A percentile compares a stretch with the other conserved stretches of the same genome.
These are phyloP conservation scores for Scaptomyza hsui DNA, from an alignment of 1,140 invertebrate genomes.

Conservation along the genomic window DNA sequence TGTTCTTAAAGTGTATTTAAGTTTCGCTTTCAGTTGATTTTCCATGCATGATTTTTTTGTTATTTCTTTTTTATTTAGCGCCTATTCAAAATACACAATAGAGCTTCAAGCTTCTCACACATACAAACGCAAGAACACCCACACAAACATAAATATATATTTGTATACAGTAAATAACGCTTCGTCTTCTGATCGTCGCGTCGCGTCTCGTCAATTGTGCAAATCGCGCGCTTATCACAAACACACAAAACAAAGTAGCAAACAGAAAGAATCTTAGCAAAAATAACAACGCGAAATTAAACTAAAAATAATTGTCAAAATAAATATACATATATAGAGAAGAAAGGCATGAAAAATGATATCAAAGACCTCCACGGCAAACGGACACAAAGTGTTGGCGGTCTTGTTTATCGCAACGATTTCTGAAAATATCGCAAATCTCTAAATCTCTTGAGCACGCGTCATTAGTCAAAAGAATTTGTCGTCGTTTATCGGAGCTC, in stretches of 20 bases:
- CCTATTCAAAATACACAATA: conserved; percentile 46
- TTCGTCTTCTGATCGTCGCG: conserved; percentile 1
- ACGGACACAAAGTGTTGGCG: conserved; percentile 10
- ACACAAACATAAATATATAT: conserved; percentile 4
- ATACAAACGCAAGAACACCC: no score
- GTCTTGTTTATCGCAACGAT: conserved; percentile 14
- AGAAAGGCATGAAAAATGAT: not conserved
- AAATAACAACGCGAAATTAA: not conserved
- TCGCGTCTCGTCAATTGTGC: conserved; percentile 24
- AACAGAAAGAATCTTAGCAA: not conserved
- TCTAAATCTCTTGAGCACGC: conserved; percentile 37
- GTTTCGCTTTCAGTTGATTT: not conserved
- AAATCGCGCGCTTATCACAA: conserved; percentile 32
- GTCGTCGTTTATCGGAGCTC: conserved; percentile 6
- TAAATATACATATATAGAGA: conserved; percentile 2
- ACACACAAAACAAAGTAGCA: not conserved
- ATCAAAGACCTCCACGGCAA: not conserved
- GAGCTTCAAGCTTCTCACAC: conserved; percentile 10
- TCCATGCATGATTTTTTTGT: not conserved
- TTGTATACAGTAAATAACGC: not conserved
- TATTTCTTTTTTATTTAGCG: conserved; percentile 16
- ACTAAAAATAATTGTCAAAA: conserved; percentile 30
- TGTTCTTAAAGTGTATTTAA: not conserved
- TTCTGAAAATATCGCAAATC: conserved; percentile 23
- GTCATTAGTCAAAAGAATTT: conserved; percentile 33